Evolutionary conservation across 2,797 vertebrate species (phyloP).

Genomic region (Rhodeus uyekii): DNA sequence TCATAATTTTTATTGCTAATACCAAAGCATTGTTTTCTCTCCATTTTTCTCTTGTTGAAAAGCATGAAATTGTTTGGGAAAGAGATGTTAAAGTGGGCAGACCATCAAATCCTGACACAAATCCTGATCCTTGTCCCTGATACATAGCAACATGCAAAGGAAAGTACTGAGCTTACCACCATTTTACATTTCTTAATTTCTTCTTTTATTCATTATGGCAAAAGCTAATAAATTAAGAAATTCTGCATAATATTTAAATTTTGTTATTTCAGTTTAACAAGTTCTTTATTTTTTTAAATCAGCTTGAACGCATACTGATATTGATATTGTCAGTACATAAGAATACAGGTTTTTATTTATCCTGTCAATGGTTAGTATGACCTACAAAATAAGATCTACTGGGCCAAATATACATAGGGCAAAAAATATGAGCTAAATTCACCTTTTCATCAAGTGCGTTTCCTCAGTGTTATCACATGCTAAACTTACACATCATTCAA

Average conservation of each 20-base stretch:
- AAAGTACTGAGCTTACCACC: background rate
- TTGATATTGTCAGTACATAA: background rate
- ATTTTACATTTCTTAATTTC: background rate
- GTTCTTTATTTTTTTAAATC: too few species aligned
- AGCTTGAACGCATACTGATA: too few species aligned
- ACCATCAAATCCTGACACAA: too few species aligned
- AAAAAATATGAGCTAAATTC: background rate
- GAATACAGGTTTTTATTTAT: background rate
- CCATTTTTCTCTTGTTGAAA: background rate
- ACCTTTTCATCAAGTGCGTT: background rate
- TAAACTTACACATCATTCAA: background rate
- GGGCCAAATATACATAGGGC: background rate
- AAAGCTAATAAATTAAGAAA: background rate
- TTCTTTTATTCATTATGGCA: background rate
- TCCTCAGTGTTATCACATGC: background rate
- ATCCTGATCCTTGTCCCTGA: too few species aligned
- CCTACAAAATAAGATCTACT: background rate
- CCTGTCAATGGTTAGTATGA: background rate
- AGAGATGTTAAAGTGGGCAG: background rate
- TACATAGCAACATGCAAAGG: background rate
- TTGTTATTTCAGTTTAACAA: background rate
- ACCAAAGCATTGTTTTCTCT: background rate
- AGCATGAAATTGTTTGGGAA: conserved; percentile 18
- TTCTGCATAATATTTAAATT: background rate
- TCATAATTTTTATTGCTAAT: conserved; percentile 49